These are phyloP conservation scores for Pherbina coryleti DNA, from an alignment of 2,888 invertebrate genomes.

Conservation along the genomic window DNA sequence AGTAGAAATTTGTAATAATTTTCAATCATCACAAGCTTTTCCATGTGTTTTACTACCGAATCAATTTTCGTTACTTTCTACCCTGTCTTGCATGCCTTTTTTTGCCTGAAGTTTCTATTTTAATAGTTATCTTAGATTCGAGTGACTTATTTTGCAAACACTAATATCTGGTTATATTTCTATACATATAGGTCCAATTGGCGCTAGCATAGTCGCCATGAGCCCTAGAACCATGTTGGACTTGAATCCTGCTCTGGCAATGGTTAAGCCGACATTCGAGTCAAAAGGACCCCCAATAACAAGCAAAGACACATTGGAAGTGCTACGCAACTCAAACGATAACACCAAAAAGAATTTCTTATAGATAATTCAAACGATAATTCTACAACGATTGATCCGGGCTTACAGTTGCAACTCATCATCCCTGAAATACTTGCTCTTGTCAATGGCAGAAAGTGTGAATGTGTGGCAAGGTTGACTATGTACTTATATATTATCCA, in stretches of 20 bases:
- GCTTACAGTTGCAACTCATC: neutral
- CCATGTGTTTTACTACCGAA: neutral
- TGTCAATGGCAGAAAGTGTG: no score
- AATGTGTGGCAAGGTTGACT: no score
- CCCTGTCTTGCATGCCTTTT: neutral
- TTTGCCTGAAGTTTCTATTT: neutral
- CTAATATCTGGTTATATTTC: neutral
- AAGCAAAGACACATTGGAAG: conserved; percentile 55
- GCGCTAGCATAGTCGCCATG: conserved; percentile 70
- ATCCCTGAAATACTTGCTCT: neutral
- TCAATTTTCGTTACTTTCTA: neutral
- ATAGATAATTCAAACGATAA: conserved; percentile 43
- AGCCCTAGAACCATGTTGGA: conserved; percentile 69
- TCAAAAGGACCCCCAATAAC: conserved; percentile 60
- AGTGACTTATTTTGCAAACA: neutral
- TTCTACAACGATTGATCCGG: neutral
- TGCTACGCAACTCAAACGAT: conserved; percentile 53
- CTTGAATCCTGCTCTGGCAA: conserved; percentile 69
- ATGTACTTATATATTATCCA: no score
- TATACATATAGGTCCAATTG: conserved; percentile 65
- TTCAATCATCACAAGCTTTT: neutral
- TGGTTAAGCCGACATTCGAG: conserved; percentile 69
- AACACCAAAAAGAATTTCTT: conserved; percentile 56
- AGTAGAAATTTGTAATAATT: no score
- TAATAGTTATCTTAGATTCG: neutral